Evolutionary conservation across 2,113 vertebrate species (phyloP), one percentile per base, ranked within the genome.

Genomic region (Natator depressus): DNA sequence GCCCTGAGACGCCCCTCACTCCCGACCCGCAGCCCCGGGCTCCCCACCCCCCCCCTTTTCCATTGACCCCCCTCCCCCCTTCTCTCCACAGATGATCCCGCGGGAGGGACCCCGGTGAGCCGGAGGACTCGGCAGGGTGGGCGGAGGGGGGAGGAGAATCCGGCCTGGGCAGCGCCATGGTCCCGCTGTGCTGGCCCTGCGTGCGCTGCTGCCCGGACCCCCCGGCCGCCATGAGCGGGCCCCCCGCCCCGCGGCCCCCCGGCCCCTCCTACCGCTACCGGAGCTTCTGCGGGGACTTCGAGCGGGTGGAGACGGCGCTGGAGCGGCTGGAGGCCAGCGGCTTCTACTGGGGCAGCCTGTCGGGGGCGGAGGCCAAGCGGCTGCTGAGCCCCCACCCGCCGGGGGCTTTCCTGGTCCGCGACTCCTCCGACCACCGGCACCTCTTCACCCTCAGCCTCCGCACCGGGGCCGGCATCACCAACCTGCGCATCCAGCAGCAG

Each of bases 311-410:
- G 80, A 94, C 91, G 4, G 95, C 90, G 24, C 81, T 95, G 51
- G 94, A 94, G 53, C 87, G 93, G 54, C 75, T 96, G 49, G 94
- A 95, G 83, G 95, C 93, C 84, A 96, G 94, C 49, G 96, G 95
- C 24, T 96, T 91, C 86, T 97, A 97, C 89, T 97, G 96, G 95
- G 95, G 95, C 46, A 93, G 91, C 53, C 91, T 97, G 55, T 97
- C 96, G 0, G 95, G 95, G 10, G 65, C 95, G 2, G 96, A 96
- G 85, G 96, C 96, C 51, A 95, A 95, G 84, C 88, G 82, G n/a
- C 80, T 95, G 11, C 75, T 97, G 79, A 92, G 85, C 25, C 93
- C 94, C 81, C 95, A 96, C 79, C 90, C 92, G 5, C 91, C 94
- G 4, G 96, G 96, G 4, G 93, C 94, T 46, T 97, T 96, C 80